Evolutionary conservation across 2,888 invertebrate genomes (phyloP).

Genomic region (Notodonta dromedarius): DNA sequence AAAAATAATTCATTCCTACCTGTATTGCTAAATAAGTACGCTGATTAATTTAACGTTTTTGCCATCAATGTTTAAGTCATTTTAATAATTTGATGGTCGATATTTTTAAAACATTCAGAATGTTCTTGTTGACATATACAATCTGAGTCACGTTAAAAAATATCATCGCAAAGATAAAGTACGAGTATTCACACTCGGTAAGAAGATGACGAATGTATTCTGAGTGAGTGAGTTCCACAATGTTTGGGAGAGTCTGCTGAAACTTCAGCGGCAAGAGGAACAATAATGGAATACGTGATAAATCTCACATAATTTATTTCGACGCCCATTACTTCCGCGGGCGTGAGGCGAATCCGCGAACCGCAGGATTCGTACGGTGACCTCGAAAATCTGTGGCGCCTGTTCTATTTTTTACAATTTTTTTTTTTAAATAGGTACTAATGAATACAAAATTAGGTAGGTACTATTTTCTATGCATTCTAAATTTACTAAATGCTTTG

Average conservation of each 20-base stretch:
- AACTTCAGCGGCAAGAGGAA: slow-evolving; percentile 27
- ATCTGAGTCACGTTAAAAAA: not conserved
- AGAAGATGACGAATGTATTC: slow-evolving; percentile 1
- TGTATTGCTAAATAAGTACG: no score
- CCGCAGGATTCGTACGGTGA: slow-evolving; percentile 1
- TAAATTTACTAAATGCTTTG: no score
- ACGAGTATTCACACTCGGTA: not conserved
- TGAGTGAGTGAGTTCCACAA: not conserved
- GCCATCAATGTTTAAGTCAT: no score
- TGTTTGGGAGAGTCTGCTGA: slow-evolving; percentile 5
- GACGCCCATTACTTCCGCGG: slow-evolving; percentile 32
- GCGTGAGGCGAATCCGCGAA: slow-evolving; percentile 35
- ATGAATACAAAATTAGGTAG: no score
- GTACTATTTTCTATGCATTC: no score
- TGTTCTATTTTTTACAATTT: not conserved
- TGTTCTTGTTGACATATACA: no score
- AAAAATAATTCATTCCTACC: no score
- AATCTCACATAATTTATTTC: slow-evolving; percentile 36
- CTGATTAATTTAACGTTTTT: no score
- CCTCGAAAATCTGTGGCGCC: not conserved
- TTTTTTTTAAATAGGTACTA: not conserved
- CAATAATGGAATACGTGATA: slow-evolving; percentile 41
- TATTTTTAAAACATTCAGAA: no score
- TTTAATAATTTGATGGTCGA: no score
- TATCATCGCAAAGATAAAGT: not conserved